Conservation (phyloP, 1,140 invertebrate species). For the Argopecten irradians region DNA sequence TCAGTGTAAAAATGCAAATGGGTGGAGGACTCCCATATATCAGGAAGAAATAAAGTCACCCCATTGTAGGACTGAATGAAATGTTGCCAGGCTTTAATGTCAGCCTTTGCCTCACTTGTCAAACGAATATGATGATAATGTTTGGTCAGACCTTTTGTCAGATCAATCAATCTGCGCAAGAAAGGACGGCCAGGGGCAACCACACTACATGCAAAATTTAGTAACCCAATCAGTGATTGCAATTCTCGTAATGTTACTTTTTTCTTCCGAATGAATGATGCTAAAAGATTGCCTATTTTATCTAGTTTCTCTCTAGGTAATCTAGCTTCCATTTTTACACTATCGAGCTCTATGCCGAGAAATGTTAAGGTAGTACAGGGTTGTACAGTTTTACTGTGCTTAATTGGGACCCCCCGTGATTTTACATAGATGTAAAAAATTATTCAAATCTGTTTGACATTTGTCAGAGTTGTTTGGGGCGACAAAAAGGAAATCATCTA, state of each 20-base stretch:
- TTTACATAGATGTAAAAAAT: slow-evolving; percentile 25
- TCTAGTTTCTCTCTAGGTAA: slow-evolving; percentile 31
- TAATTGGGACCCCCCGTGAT: slow-evolving; percentile 30
- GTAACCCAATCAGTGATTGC: slow-evolving; percentile 37
- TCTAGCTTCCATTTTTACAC: not conserved
- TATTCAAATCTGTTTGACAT: not conserved
- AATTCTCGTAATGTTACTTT: slow-evolving; percentile 26
- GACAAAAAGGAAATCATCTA: slow-evolving; percentile 46
- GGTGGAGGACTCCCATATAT: no score
- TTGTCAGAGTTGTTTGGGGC: not conserved
- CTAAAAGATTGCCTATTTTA: not conserved
- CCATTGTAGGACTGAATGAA: not conserved
- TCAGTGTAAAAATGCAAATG: no score
- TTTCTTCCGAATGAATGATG: not conserved
- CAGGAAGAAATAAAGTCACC: no score
- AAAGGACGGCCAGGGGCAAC: not conserved
- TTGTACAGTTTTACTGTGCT: slow-evolving; percentile 24
- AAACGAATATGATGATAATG: not conserved
- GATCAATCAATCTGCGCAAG: not conserved
- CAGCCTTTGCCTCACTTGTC: not conserved
- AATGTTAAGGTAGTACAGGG: slow-evolving; percentile 27
- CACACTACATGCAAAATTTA: slow-evolving; percentile 41
- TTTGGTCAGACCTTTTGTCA: not conserved
- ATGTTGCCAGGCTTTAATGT: not conserved
- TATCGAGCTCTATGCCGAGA: slow-evolving; percentile 35